Conservation (phyloP, 2,888 invertebrate genomes). For the Drosophila yooni region DNA sequence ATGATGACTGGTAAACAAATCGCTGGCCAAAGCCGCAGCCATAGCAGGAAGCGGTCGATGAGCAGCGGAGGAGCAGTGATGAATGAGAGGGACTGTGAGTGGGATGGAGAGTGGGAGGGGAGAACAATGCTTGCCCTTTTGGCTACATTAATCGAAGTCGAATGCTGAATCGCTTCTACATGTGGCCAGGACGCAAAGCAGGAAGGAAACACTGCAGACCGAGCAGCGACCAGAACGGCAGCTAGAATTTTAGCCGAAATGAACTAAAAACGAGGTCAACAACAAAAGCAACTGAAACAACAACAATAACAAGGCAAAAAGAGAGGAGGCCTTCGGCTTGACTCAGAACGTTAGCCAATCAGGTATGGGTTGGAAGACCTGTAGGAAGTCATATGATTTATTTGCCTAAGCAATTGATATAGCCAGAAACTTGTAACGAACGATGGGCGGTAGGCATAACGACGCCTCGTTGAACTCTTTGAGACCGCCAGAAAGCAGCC, state of each 20-base stretch:
- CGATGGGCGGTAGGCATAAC: slow-evolving; percentile 2
- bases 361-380: slow-evolving; percentile 20
- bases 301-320: slow-evolving; percentile 24
- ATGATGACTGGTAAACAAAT: slow-evolving; percentile 65
- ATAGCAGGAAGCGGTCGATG: slow-evolving; percentile 11
- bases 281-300: slow-evolving; percentile 12
- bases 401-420: slow-evolving; percentile 72
- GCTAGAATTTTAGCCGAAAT: slow-evolving; percentile 34
- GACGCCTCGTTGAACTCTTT: slow-evolving; percentile 48
- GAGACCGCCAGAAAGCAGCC: slow-evolving; percentile 9
- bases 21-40: slow-evolving; percentile 26
- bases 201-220: slow-evolving; percentile 66
- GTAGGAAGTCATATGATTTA: slow-evolving; percentile 72
- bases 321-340: slow-evolving; percentile 23
- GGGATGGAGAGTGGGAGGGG: not conserved
- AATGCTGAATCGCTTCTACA: slow-evolving; percentile 53
- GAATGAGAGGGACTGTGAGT: too few relatives aligned
- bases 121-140: slow-evolving; percentile 49
- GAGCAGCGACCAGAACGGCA: slow-evolving; percentile 5
- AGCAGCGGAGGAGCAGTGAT: not conserved
- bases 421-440: slow-evolving; percentile 23
- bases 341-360: not conserved
- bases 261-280: slow-evolving; percentile 64
- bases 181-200: slow-evolving; percentile 38
- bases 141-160: slow-evolving; percentile 73